phyloP scores from a whole-genome alignment of 1,140 invertebrate species.

The Chrysomallon squamiferum region DNA sequence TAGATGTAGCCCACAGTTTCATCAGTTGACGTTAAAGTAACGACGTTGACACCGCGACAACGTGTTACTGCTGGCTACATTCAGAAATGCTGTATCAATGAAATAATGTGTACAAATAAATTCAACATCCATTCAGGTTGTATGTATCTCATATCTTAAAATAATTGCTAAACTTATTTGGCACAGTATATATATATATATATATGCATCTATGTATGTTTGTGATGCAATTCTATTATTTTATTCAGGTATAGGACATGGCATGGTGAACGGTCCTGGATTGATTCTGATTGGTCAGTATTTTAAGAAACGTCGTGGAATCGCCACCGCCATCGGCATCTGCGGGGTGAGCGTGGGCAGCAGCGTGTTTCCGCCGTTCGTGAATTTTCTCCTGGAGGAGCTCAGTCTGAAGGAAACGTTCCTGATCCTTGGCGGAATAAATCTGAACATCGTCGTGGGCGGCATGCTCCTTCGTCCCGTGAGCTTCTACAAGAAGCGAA shows the following conservation, averaged over 20 bases:
- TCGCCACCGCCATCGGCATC: conserved; percentile 30
- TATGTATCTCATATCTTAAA: too few species aligned
- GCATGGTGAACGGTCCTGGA: conserved; percentile 22
- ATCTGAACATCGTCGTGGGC: conserved; percentile 15
- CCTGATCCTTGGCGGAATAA: conserved; percentile 74
- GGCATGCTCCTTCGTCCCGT: conserved; percentile 13
- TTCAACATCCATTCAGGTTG: too few species aligned
- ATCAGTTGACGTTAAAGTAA: too few species aligned
- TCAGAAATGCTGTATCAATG: too few species aligned
- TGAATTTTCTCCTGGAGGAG: conserved; percentile 22
- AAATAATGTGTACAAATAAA: too few species aligned
- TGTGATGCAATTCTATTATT: neutral
- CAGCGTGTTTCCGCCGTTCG: conserved; percentile 24
- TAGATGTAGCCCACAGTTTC: too few species aligned
- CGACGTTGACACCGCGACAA: too few species aligned
- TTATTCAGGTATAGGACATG: conserved; percentile 22
- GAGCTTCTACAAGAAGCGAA: neutral
- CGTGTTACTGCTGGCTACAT: too few species aligned
- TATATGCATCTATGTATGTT: neutral
- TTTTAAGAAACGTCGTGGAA: conserved; percentile 28
- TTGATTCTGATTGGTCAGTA: conserved; percentile 34
- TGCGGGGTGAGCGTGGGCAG: conserved; percentile 24
- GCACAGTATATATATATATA: too few species aligned
- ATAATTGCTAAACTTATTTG: too few species aligned
- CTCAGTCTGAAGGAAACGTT: conserved; percentile 57